Percentiles rank a stretch among this genome's conserved stretches.
Evolutionary conservation across 2,888 invertebrate genomes (phyloP).

Genomic region (Pristionchus maxplancki): DNA sequence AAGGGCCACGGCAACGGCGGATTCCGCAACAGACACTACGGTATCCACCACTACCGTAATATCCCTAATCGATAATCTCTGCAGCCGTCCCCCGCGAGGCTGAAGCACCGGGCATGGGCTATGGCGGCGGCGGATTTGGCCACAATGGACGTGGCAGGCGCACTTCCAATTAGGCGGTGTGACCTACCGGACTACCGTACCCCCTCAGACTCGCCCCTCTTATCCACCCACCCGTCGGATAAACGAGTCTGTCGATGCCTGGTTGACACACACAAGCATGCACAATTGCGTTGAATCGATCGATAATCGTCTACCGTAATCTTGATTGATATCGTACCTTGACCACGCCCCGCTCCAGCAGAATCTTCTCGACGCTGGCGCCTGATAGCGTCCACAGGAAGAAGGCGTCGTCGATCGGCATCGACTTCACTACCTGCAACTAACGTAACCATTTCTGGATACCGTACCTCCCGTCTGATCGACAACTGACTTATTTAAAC

Average conservation of each 20-base stretch:
- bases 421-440: constrained; percentile 58
- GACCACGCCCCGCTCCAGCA: constrained; percentile 30
- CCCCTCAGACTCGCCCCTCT: background rate
- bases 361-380: constrained; percentile 87
- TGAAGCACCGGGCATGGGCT: too few relatives aligned
- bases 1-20: too few relatives aligned
- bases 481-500: background rate
- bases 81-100: too few relatives aligned
- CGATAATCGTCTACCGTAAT: too few relatives aligned
- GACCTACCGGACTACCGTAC: background rate
- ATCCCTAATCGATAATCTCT: background rate
- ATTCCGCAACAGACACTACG: too few relatives aligned
- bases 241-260: background rate
- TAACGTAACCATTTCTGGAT: background rate
- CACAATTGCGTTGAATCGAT: background rate
- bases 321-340: background rate
- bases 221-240: background rate
- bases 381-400: constrained; percentile 96
- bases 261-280: background rate
- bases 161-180: too few relatives aligned
- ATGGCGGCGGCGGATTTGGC: too few relatives aligned
- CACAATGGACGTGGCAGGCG: too few relatives aligned
- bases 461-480: background rate
- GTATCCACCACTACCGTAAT: background rate
- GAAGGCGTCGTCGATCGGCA: constrained; percentile 88